These are phyloP conservation scores for Silvanus unidentatus DNA, from an alignment of 2,888 invertebrate species.

Conservation along the genomic window DNA sequence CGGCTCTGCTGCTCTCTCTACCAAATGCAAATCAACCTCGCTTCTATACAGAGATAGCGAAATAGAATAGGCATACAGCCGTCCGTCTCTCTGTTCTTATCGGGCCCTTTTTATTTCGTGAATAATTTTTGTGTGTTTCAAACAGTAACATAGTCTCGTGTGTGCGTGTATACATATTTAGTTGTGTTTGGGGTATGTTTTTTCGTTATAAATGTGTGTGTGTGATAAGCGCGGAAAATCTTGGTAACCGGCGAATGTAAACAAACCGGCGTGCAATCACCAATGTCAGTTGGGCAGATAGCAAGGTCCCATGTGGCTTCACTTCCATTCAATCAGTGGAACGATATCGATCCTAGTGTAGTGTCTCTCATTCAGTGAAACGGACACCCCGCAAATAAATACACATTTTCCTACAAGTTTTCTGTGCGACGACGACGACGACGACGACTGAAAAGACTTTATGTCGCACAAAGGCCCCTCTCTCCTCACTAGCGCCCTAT, in stretches of 20 bases:
- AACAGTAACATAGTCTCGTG: too few species aligned
- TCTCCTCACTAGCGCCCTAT: too few species aligned
- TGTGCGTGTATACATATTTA: background rate
- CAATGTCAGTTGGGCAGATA: slow-evolving; percentile 22
- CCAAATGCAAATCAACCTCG: slow-evolving; percentile 7
- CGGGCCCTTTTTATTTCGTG: too few species aligned
- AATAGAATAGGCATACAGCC: too few species aligned
- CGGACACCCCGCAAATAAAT: slow-evolving; percentile 12
- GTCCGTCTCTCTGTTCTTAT: too few species aligned
- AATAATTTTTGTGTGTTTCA: too few species aligned
- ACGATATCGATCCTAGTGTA: slow-evolving; percentile 33
- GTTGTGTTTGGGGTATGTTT: background rate
- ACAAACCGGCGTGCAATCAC: slow-evolving; percentile 35
- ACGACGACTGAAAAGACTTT: too few species aligned
- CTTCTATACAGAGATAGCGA: too few species aligned
- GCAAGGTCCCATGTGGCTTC: slow-evolving; percentile 34
- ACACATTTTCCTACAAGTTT: background rate
- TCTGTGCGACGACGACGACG: too few species aligned
- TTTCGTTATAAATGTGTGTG: background rate
- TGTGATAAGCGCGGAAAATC: slow-evolving; percentile 18
- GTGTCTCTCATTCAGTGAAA: slow-evolving; percentile 20
- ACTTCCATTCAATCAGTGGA: slow-evolving; percentile 37
- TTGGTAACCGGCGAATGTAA: slow-evolving; percentile 26
- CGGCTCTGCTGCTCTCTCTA: slow-evolving; percentile 6
- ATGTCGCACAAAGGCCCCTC: too few species aligned